Evolutionary conservation across 2,113 vertebrate species (phyloP).

Genomic region (Loxodonta africana): DNA sequence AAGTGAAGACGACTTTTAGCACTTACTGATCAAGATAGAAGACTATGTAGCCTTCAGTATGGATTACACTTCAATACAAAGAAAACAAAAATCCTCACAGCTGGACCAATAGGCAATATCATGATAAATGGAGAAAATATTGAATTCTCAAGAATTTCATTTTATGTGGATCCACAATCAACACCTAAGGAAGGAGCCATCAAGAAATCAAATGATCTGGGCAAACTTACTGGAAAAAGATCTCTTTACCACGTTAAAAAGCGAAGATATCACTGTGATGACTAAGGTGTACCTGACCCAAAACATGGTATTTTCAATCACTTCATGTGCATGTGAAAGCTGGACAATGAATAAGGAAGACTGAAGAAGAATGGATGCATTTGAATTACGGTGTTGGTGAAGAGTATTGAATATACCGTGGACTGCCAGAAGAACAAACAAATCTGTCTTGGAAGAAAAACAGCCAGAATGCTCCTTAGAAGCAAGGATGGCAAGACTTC

Average conservation of each 20-base stretch:
- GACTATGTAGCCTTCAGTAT: too few relatives aligned
- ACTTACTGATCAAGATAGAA: too few relatives aligned
- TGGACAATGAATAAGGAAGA: neutral
- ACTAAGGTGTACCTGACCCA: neutral
- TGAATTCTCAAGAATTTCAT: neutral
- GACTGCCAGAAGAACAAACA: neutral
- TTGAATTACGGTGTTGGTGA: neutral
- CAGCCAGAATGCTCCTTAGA: neutral
- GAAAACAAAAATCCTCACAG: neutral
- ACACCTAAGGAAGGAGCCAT: neutral
- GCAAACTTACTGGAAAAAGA: neutral
- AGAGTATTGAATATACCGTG: neutral
- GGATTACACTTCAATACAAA: too few relatives aligned
- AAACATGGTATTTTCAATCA: neutral
- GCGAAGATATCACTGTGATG: neutral
- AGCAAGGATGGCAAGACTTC: neutral
- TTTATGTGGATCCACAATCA: neutral
- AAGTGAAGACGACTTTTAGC: too few relatives aligned
- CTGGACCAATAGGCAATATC: neutral
- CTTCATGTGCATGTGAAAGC: neutral
- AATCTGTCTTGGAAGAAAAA: neutral
- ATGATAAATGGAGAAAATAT: neutral
- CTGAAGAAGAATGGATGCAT: neutral
- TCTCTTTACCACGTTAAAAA: neutral
- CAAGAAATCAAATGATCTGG: neutral